These are phyloP conservation scores for Dufourea novaeangliae DNA, from an alignment of 1,140 invertebrate species.

Conservation along the genomic window DNA sequence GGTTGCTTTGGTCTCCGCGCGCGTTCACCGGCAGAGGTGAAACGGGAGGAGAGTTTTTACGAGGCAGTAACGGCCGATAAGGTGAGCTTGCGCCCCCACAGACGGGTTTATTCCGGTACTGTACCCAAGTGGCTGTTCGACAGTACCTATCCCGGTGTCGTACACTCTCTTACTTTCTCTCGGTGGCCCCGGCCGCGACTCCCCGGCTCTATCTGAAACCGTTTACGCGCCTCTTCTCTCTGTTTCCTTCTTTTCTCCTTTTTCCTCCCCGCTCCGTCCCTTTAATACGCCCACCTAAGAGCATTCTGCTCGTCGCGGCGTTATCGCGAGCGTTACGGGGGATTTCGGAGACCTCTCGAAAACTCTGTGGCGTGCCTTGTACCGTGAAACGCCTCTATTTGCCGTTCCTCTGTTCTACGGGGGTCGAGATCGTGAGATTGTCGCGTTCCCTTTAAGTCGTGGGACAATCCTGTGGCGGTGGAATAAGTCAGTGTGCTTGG, in stretches of 20 bases:
- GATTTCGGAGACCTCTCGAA: conserved; percentile 1
- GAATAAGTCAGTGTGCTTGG: no score
- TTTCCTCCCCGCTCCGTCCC: background rate
- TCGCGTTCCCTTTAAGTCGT: no score
- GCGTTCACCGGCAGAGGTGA: conserved; percentile 68
- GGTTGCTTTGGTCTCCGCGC: conserved; percentile 48
- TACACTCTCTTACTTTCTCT: conserved; percentile 55
- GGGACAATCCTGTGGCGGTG: no score
- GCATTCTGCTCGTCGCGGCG: background rate
- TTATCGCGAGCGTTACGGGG: conserved; percentile 20
- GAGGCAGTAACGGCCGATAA: conserved; percentile 82
- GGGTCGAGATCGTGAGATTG: background rate
- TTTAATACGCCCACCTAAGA: background rate
- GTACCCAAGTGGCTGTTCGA: conserved; percentile 80
- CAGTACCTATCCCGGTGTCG: conserved; percentile 64
- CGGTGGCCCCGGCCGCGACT: conserved; percentile 42
- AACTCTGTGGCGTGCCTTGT: background rate
- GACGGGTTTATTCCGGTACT: conserved; percentile 78
- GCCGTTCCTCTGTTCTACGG: no score
- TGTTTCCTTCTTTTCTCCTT: background rate
- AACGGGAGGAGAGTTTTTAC: conserved; percentile 78
- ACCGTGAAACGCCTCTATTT: background rate
- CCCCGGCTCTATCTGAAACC: conserved; percentile 71
- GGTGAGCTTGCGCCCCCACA: conserved; percentile 77
- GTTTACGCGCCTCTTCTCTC: conserved; percentile 60